phyloP scores from a whole-genome alignment of 2,797 vertebrate species.

The Presbytis comata region DNA sequence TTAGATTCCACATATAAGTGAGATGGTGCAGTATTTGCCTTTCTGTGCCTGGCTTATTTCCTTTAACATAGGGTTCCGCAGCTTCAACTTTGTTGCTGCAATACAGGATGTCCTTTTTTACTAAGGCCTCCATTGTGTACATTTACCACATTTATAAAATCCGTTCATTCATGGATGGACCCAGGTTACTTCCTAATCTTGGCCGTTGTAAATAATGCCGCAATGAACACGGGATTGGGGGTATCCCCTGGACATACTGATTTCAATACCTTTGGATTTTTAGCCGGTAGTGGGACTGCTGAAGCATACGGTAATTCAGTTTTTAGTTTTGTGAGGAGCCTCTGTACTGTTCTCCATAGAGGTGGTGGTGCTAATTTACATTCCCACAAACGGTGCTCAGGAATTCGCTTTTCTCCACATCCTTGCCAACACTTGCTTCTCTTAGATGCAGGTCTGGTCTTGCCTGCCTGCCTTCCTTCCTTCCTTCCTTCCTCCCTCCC shows the following conservation, averaged over 20 bases:
- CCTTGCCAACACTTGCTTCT: not conserved
- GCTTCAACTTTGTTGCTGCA: not conserved
- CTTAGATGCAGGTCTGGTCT: not conserved
- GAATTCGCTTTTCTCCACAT: not conserved
- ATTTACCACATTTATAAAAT: not conserved
- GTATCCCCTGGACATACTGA: not conserved
- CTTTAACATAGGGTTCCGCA: not conserved
- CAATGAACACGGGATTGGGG: rapidly evolving
- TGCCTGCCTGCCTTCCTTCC: rapidly evolving
- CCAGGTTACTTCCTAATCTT: not conserved
- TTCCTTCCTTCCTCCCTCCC: rapidly evolving
- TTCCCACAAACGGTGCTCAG: not conserved
- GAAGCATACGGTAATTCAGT: not conserved
- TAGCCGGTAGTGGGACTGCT: not conserved
- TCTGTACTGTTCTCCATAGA: not conserved
- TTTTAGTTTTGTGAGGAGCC: not conserved
- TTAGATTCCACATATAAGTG: not conserved
- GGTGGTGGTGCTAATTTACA: not conserved
- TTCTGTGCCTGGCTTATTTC: not conserved
- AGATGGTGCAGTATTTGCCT: not conserved
- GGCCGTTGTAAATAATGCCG: not conserved
- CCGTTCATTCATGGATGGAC: not conserved
- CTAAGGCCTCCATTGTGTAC: not conserved
- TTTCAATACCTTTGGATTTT: not conserved
- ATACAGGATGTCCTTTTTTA: not conserved